Evolutionary conservation across 2,113 vertebrate species (phyloP).

Genomic region (Psilopogon haemacephalus): DNA sequence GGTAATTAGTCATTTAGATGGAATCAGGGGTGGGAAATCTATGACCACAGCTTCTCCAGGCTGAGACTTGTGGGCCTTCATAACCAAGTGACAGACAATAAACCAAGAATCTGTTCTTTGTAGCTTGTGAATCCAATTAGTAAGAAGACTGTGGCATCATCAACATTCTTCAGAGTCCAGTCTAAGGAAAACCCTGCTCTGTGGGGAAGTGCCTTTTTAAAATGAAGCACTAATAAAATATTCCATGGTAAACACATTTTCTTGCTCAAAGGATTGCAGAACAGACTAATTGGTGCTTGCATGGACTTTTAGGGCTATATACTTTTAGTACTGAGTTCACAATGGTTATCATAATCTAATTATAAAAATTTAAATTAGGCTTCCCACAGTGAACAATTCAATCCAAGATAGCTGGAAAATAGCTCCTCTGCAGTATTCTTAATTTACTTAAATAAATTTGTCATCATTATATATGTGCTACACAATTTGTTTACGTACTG

Average conservation of each 20-base stretch:
- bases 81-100: not conserved
- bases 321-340: conserved; percentile 36
- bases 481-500: not conserved
- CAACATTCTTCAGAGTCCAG: conserved; percentile 24
- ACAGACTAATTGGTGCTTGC: conserved; percentile 43
- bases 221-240: conserved; percentile 38
- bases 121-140: not conserved
- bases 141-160: not conserved
- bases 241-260: conserved; percentile 45
- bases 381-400: conserved; percentile 33
- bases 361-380: conserved; percentile 63
- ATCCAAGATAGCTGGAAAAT: conserved; percentile 11
- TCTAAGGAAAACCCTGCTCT: not conserved
- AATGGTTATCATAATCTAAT: conserved; percentile 51
- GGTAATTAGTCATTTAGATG: conserved; percentile 42
- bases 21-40: not conserved
- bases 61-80: not conserved
- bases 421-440: conserved; percentile 16
- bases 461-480: conserved; percentile 20
- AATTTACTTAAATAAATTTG: conserved; percentile 43
- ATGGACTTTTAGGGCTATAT: conserved; percentile 24
- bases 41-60: not conserved
- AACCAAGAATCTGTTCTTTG: not conserved
- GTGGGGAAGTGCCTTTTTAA: not conserved
- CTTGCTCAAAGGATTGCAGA: not conserved